Evolutionary conservation across 2,797 vertebrate species (phyloP), one percentile per base, ranked within the genome.

Genomic region (Pantherophis alleghaniensis): DNA sequence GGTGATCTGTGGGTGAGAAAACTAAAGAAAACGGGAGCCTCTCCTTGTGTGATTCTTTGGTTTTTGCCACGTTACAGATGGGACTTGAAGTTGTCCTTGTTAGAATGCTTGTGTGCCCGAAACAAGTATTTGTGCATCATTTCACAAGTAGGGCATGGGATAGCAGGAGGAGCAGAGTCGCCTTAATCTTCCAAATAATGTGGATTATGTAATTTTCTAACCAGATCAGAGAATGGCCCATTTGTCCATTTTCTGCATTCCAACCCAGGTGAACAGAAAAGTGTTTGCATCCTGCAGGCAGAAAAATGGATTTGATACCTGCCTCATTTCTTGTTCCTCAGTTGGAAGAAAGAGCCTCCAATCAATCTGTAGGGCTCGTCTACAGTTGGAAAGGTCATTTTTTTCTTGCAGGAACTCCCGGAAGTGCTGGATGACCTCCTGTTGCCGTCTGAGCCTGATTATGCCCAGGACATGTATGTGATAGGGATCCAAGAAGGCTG

Each of bases 401-500:
- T 51, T 56, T 9, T 90, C 28, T 88, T 2, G 5, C 92, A 99
- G 99, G 99, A 98, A 53, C 98, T 99, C 91, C 99, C 99, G 1
- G 94, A 94, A 5, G 98, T 98, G 96, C 97, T 99, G 93, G 98
- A 99, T 11, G 99, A 99, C 94, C 98, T 99, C 94, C 97, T 99
- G 94, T 97, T 99, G 92, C 99, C 99, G 0, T 96, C 98, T 0
- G 99, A 99, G 95, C 98, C 98, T 3, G 99, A 99, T 97, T 98
- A 98, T 96, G 98, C 98, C 92, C 99, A 99, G 97, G 99, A 99
- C 95, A 97, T 99, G 96, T 99, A 99, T 11, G 95, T 99, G 37
- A 97, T 99, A 7, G 99, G 99, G 0, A 98, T 99, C 95, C 99
- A 99, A 97, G 99, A 99, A 97, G 99, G 99, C 96, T 99, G 98